These are phyloP conservation scores for Eueremaeus valkanovi DNA, from an alignment of 2,888 invertebrate genomes.

Conservation along the genomic window DNA sequence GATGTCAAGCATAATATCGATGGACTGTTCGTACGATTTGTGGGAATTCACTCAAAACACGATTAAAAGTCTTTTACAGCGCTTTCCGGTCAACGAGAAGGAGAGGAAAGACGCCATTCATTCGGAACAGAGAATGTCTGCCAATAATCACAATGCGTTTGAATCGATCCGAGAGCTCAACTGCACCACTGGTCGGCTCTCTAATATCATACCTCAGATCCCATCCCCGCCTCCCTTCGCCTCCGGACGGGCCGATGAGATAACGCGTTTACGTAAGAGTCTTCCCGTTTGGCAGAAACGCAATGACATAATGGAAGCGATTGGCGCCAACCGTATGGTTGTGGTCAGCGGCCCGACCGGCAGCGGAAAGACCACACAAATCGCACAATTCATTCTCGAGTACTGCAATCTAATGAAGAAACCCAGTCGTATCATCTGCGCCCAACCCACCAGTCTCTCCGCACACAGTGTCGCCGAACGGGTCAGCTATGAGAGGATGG, in stretches of 20 bases:
- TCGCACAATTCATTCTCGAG: conserved; percentile 84
- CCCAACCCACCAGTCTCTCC: conserved; percentile 85
- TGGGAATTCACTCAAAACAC: conserved; percentile 63
- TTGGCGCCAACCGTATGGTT: conserved; percentile 63
- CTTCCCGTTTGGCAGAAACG: conserved; percentile 67
- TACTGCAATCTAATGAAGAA: conserved; percentile 60
- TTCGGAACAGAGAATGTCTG: conserved; percentile 56
- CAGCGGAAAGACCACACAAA: conserved; percentile 90
- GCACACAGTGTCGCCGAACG: conserved; percentile 84
- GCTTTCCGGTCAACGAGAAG: conserved; percentile 64
- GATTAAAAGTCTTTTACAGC: conserved; percentile 61
- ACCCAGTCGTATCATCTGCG: conserved; percentile 80
- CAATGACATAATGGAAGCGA: conserved; percentile 63
- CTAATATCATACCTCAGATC: conserved; percentile 65
- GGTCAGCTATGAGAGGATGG: conserved; percentile 78
- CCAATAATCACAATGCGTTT: conserved; percentile 36
- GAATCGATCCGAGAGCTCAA: conserved; percentile 51
- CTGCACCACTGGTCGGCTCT: conserved; percentile 63
- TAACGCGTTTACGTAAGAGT: conserved; percentile 56
- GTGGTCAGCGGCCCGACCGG: conserved; percentile 71
- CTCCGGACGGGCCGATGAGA: conserved; percentile 49
- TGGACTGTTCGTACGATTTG: conserved; percentile 63
- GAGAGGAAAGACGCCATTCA: conserved; percentile 67
- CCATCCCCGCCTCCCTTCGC: conserved; percentile 55
- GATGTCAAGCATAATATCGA: conserved; percentile 65